Conservation (phyloP, 2,113 vertebrate species). For the Ammospiza caudacuta region DNA sequence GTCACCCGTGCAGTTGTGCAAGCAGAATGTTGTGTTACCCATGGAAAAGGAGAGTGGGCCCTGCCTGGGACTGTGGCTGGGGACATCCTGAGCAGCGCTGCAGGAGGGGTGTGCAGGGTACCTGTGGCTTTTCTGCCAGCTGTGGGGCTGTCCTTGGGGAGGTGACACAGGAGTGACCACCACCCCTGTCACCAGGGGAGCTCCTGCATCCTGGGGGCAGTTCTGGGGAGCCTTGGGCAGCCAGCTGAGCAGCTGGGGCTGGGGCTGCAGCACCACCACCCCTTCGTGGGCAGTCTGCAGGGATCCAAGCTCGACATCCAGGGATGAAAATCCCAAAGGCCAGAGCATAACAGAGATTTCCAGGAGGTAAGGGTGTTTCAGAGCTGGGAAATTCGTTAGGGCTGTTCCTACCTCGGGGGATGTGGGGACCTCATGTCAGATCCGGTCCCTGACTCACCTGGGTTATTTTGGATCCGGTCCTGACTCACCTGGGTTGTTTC, state of each 20-base stretch:
- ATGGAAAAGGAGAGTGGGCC: background rate
- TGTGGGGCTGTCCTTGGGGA: background rate
- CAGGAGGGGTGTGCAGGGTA: background rate
- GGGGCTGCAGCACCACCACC: background rate
- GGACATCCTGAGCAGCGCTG: fast-evolving
- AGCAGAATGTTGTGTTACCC: background rate
- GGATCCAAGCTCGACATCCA: background rate
- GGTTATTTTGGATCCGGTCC: background rate
- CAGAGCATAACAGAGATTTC: background rate
- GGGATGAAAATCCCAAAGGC: background rate
- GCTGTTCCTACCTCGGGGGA: fast-evolving
- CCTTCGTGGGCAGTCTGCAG: background rate
- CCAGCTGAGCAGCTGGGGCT: background rate
- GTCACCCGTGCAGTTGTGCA: fast-evolving
- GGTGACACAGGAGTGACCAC: background rate
- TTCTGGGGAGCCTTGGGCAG: background rate
- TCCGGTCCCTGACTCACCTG: background rate
- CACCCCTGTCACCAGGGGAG: background rate
- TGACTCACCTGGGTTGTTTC: background rate
- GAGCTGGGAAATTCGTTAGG: background rate
- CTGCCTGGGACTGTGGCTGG: background rate
- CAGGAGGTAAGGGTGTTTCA: background rate
- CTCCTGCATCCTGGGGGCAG: background rate
- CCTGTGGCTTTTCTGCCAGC: background rate
- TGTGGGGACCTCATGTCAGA: fast-evolving